phyloP scores from a whole-genome alignment of 2,113 vertebrate species.

The Myotis brandtii region DNA sequence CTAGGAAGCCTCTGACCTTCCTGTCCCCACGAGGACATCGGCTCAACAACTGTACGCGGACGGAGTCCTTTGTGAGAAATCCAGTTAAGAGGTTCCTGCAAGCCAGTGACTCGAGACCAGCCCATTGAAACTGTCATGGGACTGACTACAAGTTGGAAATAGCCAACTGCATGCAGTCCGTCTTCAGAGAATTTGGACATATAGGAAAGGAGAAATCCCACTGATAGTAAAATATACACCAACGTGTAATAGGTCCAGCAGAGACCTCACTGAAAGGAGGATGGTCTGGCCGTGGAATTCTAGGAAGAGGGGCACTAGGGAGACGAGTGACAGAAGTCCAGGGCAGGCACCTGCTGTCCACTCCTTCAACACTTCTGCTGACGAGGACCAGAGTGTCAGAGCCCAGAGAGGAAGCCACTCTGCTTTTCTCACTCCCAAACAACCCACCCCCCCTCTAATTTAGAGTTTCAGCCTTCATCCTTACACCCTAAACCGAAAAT shows the following conservation, averaged over 20 bases:
- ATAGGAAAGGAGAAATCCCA: not conserved
- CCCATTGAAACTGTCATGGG: not conserved
- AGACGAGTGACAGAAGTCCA: not conserved
- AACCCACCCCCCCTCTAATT: not conserved
- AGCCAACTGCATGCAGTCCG: not conserved
- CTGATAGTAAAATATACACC: not conserved
- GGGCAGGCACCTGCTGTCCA: not conserved
- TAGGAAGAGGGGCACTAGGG: not conserved
- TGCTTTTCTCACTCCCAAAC: not conserved
- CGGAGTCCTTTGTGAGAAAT: not conserved
- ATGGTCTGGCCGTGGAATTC: accelerated
- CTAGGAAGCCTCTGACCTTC: not conserved
- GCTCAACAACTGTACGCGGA: not conserved
- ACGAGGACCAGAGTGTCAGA: not conserved
- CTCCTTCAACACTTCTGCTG: too few relatives aligned
- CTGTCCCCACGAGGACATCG: not conserved
- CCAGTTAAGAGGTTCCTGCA: not conserved
- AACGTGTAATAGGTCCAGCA: too few relatives aligned
- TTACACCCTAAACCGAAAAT: not conserved
- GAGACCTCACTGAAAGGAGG: not conserved
- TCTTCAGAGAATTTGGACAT: not conserved
- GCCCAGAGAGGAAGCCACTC: not conserved
- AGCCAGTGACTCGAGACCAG: not conserved
- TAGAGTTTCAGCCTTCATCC: not conserved
- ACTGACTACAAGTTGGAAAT: not conserved